Percentiles rank a stretch among this genome's conserved stretches.
These are phyloP conservation scores for Botrylloides violaceus DNA, from an alignment of 23 tunicate genomes.

Conservation along the genomic window DNA sequence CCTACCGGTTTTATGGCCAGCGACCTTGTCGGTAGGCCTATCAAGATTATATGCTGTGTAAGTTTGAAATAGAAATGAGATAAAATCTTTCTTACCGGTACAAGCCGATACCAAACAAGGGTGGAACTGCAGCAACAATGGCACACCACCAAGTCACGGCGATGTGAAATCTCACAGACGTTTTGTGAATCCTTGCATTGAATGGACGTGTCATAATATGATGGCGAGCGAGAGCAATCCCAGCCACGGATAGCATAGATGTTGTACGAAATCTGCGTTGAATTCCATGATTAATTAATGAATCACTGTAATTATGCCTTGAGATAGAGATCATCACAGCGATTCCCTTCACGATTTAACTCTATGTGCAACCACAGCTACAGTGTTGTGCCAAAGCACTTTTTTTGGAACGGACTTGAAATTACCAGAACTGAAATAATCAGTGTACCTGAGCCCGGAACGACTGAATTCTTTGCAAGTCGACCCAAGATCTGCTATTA, in stretches of 20 bases:
- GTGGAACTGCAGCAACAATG: slow-evolving; percentile 36
- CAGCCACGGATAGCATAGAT: slow-evolving; percentile 65
- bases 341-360: no score
- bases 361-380: no score
- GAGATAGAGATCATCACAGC: no score
- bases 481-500: no score
- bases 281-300: no score
- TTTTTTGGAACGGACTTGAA: no score
- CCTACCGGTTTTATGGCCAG: no score
- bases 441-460: no score
- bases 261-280: slow-evolving; percentile 59
- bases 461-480: no score
- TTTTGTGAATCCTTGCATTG: slow-evolving; percentile 40
- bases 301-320: no score
- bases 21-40: neutral
- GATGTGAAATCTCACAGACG: slow-evolving; percentile 32
- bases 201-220: slow-evolving; percentile 74
- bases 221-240: slow-evolving; percentile 69
- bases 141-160: slow-evolving; percentile 60
- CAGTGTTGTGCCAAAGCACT: no score
- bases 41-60: neutral
- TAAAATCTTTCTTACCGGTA: slow-evolving; percentile 38
- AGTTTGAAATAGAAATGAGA: neutral
- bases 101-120: slow-evolving; percentile 49
- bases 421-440: no score